phyloP scores from a whole-genome alignment of 1,140 invertebrate species.

The Oncopodura yosiiana region DNA sequence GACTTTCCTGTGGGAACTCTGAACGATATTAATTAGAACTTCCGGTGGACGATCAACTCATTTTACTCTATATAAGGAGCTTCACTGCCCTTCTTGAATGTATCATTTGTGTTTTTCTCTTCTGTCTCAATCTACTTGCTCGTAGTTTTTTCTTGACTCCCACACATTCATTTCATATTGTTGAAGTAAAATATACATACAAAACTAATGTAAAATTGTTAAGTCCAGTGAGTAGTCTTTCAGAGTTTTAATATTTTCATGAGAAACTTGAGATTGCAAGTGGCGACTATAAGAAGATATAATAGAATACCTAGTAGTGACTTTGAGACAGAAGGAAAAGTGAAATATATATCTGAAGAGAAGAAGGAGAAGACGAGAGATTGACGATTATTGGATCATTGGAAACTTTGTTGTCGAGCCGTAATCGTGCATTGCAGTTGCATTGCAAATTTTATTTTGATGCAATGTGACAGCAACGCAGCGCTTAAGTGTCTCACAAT shows the following conservation, averaged over 20 bases:
- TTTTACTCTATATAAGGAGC: constrained; percentile 31
- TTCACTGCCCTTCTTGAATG: neutral
- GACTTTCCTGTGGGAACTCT: constrained; percentile 32
- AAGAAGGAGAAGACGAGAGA: no score
- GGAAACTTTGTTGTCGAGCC: neutral
- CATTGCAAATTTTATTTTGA: constrained; percentile 26
- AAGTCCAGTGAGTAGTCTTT: no score
- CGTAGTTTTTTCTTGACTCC: neutral
- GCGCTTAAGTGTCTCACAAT: constrained; percentile 34
- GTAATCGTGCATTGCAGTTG: constrained; percentile 35
- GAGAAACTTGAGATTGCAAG: no score
- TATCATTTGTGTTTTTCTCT: neutral
- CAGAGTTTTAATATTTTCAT: no score
- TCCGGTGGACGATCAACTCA: constrained; percentile 24
- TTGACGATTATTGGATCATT: no score
- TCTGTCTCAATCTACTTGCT: neutral
- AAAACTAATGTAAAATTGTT: neutral
- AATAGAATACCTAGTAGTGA: no score
- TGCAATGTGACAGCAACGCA: constrained; percentile 36
- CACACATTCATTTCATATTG: neutral
- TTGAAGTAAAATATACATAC: neutral
- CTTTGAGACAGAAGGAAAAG: no score
- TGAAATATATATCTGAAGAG: no score
- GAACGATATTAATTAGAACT: constrained; percentile 34
- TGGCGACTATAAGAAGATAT: no score